Evolutionary conservation across 2,113 vertebrate species (phyloP).

Genomic region (Mus spicilegus): DNA sequence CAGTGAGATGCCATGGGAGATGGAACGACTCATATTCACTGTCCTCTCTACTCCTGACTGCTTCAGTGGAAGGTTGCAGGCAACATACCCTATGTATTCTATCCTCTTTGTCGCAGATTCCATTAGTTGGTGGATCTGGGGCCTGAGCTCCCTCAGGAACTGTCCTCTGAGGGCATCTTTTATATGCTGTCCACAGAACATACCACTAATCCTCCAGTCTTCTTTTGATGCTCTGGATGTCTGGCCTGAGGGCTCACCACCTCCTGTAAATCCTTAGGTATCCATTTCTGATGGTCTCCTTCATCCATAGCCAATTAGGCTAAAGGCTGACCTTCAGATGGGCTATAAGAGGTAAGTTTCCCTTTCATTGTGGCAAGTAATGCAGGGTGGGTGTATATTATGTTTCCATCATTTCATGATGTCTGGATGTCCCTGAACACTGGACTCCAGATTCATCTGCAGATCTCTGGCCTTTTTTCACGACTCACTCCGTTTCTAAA

Average conservation of each 20-base stretch:
- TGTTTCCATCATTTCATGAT: accelerated
- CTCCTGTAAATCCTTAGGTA: accelerated
- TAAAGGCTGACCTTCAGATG: too few species aligned
- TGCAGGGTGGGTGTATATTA: accelerated
- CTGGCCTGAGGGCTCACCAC: accelerated
- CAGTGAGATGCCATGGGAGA: background rate
- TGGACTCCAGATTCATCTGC: accelerated
- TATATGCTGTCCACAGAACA: accelerated
- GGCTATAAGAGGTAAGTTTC: too few species aligned
- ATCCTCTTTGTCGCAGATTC: background rate
- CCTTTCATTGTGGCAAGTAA: background rate
- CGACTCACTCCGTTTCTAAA: background rate
- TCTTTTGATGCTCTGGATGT: accelerated
- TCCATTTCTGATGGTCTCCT: background rate
- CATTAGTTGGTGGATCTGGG: background rate
- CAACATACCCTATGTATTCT: background rate
- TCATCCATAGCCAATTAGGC: background rate
- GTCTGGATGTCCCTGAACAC: too few species aligned
- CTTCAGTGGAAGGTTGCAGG: background rate
- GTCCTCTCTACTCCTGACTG: background rate
- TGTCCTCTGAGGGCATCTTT: too few species aligned
- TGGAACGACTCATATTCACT: background rate
- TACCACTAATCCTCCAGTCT: accelerated
- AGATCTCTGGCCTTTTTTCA: background rate
- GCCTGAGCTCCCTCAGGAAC: background rate